Conservation (phyloP, 2,888 invertebrate species). For the Heliconius hortense region DNA sequence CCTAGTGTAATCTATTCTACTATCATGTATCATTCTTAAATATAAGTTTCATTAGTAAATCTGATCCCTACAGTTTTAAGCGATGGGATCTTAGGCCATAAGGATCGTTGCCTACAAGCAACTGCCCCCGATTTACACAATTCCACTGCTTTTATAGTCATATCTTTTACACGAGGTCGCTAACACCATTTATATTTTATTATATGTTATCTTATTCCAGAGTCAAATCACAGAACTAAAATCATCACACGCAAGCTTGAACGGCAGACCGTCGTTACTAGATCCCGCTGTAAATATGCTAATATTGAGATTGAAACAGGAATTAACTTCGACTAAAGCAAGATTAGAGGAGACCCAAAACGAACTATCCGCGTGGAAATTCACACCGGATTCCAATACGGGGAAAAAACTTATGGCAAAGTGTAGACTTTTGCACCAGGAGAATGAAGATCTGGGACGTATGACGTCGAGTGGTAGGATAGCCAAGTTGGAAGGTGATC, state of each 20-base stretch:
- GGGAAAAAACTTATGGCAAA: constrained; percentile 99
- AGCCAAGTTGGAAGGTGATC: constrained; percentile 97
- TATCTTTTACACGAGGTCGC: too few species aligned
- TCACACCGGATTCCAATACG: constrained; percentile 99
- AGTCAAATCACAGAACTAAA: constrained; percentile 97
- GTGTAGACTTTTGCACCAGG: constrained; percentile 95
- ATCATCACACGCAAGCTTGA: constrained; percentile 92
- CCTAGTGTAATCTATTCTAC: too few species aligned
- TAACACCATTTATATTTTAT: too few species aligned
- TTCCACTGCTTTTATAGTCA: too few species aligned
- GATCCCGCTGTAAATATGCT: constrained; percentile 98
- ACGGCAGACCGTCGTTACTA: constrained; percentile 86
- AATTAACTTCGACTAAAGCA: constrained; percentile 93
- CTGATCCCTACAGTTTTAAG: too few species aligned
- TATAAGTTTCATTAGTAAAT: too few species aligned
- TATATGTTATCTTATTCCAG: constrained; percentile 71
- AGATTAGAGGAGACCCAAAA: constrained; percentile 98
- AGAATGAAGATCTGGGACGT: constrained; percentile 98
- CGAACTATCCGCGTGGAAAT: constrained; percentile 99
- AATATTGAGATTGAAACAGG: constrained; percentile 94
- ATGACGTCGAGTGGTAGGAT: constrained; percentile 97
- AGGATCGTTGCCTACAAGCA: too few species aligned
- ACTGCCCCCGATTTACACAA: too few species aligned
- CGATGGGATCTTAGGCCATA: too few species aligned
- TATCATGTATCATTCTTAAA: too few species aligned